These are phyloP conservation scores for Diploptera punctata DNA, from an alignment of 2,888 invertebrate species.

Conservation along the genomic window DNA sequence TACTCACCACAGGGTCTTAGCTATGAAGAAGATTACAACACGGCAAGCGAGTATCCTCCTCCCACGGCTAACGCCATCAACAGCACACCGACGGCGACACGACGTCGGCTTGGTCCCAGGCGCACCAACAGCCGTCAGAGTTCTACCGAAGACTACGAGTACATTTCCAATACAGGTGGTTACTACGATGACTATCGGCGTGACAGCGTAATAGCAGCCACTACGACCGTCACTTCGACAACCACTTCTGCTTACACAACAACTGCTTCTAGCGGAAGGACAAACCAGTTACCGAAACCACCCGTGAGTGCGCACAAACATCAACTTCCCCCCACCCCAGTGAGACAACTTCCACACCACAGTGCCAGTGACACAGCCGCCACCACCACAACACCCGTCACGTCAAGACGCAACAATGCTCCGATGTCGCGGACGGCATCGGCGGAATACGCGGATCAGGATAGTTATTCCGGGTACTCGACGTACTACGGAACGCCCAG, in stretches of 20 bases:
- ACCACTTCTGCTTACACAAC: slow-evolving; percentile 19
- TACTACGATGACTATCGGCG: slow-evolving; percentile 46
- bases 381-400: slow-evolving; percentile 24
- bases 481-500: slow-evolving; percentile 45
- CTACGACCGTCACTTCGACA: slow-evolving; percentile 53
- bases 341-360: slow-evolving; percentile 58
- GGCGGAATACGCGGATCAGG: slow-evolving; percentile 53
- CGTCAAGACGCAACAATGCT: slow-evolving; percentile 33
- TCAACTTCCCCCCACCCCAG: slow-evolving; percentile 62
- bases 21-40: slow-evolving; percentile 50
- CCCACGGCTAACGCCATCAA: slow-evolving; percentile 50
- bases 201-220: slow-evolving; percentile 53
- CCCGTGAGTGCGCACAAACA: slow-evolving; percentile 52
- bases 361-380: slow-evolving; percentile 39
- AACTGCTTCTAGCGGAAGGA: slow-evolving; percentile 3
- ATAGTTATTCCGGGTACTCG: slow-evolving; percentile 45
- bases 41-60: slow-evolving; percentile 51
- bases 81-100: slow-evolving; percentile 44
- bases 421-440: slow-evolving; percentile 54
- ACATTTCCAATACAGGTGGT: slow-evolving; percentile 36
- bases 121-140: slow-evolving; percentile 53
- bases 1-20: slow-evolving; percentile 49
- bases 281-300: slow-evolving; percentile 20
- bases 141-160: slow-evolving; percentile 51
- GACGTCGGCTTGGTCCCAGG: slow-evolving; percentile 52